Evolutionary conservation across 2,888 invertebrate genomes (phyloP), one percentile per base, ranked within the genome.

Genomic region (Drosophila koepferae): DNA sequence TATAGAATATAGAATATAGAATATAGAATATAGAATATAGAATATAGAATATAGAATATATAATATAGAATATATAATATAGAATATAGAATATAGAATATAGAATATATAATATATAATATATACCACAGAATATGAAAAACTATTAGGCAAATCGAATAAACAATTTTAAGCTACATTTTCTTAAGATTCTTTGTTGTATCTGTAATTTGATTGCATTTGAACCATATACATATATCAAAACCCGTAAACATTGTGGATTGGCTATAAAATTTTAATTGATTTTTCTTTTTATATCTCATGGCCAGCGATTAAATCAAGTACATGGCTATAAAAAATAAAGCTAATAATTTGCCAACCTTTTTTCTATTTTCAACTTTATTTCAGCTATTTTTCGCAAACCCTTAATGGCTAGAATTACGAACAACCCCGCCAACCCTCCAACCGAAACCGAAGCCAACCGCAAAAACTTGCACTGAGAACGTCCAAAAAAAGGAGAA

Each of bases 371-470:
- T 56, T 64, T 23, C 31, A 59, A 60, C 55, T 31, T 65, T 28
- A 38, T 83, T 84, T 18, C 76, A 84, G 87, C 28, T 63, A 59
- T 64, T 49, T 71, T 34, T 62, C 23, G 68, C 59, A 53, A 68
- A n/a, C 65, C 64, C 55, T 63, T 53, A 80, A 80, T 72, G 77
- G 71, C 66, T 64, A 55, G 74, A 40, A 51, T 49, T 49, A 60
- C 49, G 55, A 59, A 70, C 36, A 58, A 61, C 82, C 68, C 85
- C 68, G 59, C 72, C 68, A 69, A 73, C 68, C 54, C 49, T 51
- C 18, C 3, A 69, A 64, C 56, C 55, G 62, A 74, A 69, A 46
- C 66, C 70, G 60, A 66, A 63, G 58, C 65, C 72, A 73, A 76
- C 56, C 75, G 53, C 68, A 69, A 63, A 67, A 63, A 63, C 54